Base-by-base conservation (phyloP, 2,113 vertebrate genomes). In the Physeter macrocephalus region DNA sequence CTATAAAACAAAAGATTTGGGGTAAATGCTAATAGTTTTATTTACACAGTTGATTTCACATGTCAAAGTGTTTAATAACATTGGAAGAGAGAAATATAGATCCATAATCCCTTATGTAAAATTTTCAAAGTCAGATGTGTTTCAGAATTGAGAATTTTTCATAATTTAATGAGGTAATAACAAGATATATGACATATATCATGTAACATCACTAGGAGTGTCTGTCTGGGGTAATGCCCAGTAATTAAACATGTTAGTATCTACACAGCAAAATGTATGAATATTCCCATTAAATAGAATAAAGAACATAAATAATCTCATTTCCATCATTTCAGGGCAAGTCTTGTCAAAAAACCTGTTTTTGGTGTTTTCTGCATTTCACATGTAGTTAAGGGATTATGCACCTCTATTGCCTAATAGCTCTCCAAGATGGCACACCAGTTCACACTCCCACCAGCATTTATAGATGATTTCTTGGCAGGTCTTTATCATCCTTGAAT, bases 91-190 rank as follows among this genome's bases (percentile, higher is more conserved):
- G 21, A 94, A 67, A 71, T 72, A 23, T 1, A 72, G 7, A 78
- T 57, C 31, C 9, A 14, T 8, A 62, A 86, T 64, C 5, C 3
- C 71, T 83, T 74, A n/a, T 13, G 36, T n/a, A 72, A 88, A 93
- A 78, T 43, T 82, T 43, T 91, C 1, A 1, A 94, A 36, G 41
- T 67, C 6, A 52, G 39, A 8, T 85, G 18, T 81, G 23, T 43
- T 80, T 95, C n/a, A 62, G 27, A 93, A 94, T 59, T 80, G n/a
- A 69, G n/a, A 93, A 92, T 1, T 88, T 77, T 89, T 88, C 57
- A 75, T 27, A 75, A 61, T 52, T 81, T 34, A 36, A 36, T 61
- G 95, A 94, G 20, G 2, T 61, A 85, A 69, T 75, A 29, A 21
- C 10, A 49, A 34, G 20, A 84, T 29, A 4, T 41, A 11, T 13